Conservation (phyloP, 1,140 invertebrate genomes). For the Hycleus cichorii region DNA sequence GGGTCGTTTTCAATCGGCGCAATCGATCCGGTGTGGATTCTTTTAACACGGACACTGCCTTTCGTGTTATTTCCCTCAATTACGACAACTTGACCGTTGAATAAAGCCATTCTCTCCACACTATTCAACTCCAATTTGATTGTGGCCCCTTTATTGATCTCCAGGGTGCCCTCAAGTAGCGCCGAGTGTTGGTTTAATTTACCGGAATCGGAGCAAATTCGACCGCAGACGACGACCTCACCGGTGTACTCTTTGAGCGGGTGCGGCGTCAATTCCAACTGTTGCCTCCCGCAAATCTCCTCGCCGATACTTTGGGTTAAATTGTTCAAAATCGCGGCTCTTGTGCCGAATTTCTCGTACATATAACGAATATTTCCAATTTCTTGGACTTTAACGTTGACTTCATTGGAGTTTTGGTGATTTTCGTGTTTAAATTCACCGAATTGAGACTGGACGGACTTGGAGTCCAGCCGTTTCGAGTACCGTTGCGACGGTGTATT, state of each 20-base stretch:
- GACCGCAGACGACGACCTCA: background rate
- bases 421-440: background rate
- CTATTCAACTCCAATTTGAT: background rate
- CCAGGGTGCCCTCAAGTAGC: background rate
- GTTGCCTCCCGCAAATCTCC: background rate
- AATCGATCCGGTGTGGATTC: background rate
- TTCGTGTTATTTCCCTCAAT: background rate
- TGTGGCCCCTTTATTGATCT: background rate
- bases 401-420: background rate
- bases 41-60: background rate
- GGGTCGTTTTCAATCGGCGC: background rate
- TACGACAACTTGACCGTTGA: background rate
- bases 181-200: background rate
- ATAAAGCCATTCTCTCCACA: background rate
- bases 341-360: background rate
- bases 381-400: background rate
- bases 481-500: background rate
- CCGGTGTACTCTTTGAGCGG: background rate
- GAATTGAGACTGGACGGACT: background rate
- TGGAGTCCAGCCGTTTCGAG: background rate
- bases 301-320: background rate
- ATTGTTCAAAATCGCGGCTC: background rate
- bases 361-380: background rate
- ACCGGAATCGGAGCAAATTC: background rate
- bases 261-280: background rate